Evolutionary conservation across 2,797 vertebrate genomes (phyloP), one percentile per base, ranked within the genome.

Genomic region (Galago senegalensis): DNA sequence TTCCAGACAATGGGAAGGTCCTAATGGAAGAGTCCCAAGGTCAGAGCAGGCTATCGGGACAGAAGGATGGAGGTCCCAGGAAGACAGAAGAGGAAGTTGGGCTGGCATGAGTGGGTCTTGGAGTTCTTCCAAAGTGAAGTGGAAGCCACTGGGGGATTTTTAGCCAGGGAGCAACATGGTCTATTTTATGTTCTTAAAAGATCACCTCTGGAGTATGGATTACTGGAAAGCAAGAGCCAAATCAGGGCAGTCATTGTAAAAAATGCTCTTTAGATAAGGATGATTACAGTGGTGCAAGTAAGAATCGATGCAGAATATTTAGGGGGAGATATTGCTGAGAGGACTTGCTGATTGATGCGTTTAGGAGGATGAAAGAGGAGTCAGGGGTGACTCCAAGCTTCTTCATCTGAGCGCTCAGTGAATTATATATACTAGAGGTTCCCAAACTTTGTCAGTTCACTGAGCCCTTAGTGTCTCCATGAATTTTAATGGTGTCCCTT

Each of bases 131-230:
- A 43, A n/a, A 43, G 29, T 7, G 72, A 67, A 70, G 43, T 29
- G 5, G 61, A 92, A 76, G 46, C 25, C 76, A 27, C 11, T 8
- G 16, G 13, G 17, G 14, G 3, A 25, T 37, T 37, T 79, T 34
- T 69, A 49, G 31, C 21, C n/a, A 86, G 25, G 43, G 46, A 69
- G 29, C 5, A 12, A 40, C 11, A 21, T 7, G n/a, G 89, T 63
- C 23, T 73, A 60, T 60, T 86, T 43, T 75, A 21, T 49, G 34
- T 72, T 53, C 91, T 46, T 63, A 43, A 87, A 77, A 67, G 56
- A 27, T 29, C 25, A 37, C 31, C 31, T 86, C 73, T 70, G 25
- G 79, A 88, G 34, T 91, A 88, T 12, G 60, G 43, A 46, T 84
- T 89, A 2, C 40, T 82, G 11, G 46, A 81, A 10, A 23, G 14